These are phyloP conservation scores for Labeo catla DNA, from an alignment of 2,113 vertebrate species.

Conservation along the genomic window DNA sequence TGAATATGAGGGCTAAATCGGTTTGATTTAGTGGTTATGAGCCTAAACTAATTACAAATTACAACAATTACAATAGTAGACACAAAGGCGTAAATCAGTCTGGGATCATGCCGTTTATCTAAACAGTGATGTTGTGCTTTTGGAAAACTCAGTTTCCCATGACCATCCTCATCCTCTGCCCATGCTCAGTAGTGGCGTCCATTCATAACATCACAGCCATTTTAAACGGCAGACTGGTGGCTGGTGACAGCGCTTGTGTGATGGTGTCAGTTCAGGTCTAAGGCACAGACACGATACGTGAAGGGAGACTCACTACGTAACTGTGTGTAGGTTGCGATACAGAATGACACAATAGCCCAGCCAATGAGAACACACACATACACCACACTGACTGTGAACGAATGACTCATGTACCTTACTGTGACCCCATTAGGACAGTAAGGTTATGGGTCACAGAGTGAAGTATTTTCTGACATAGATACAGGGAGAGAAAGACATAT, in stretches of 20 bases:
- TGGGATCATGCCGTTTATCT: neutral
- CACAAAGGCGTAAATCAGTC: neutral
- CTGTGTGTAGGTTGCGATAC: neutral
- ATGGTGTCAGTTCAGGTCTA: neutral
- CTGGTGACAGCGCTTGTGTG: slow-evolving; percentile 53
- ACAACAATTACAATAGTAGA: neutral
- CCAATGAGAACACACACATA: neutral
- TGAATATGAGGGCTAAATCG: neutral
- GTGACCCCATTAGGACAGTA: slow-evolving; percentile 13
- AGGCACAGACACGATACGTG: neutral
- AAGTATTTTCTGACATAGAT: slow-evolving; percentile 15
- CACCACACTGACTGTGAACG: neutral
- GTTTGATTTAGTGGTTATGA: neutral
- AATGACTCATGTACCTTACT: slow-evolving; percentile 4
- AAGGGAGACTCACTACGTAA: neutral
- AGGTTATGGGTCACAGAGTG: slow-evolving; percentile 17
- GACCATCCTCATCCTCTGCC: slow-evolving; percentile 68
- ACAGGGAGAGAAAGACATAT: slow-evolving; percentile 12
- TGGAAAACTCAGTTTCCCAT: slow-evolving; percentile 70
- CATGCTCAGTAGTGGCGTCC: slow-evolving; percentile 70
- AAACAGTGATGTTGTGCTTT: neutral
- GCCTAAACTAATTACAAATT: neutral
- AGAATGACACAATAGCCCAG: neutral
- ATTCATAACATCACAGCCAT: slow-evolving; percentile 73
- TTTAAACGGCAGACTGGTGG: slow-evolving; percentile 76